Percentiles rank a stretch among this genome's conserved stretches.
Evolutionary conservation across 2,888 invertebrate genomes (phyloP).

Genomic region (Thera obeliscata): DNA sequence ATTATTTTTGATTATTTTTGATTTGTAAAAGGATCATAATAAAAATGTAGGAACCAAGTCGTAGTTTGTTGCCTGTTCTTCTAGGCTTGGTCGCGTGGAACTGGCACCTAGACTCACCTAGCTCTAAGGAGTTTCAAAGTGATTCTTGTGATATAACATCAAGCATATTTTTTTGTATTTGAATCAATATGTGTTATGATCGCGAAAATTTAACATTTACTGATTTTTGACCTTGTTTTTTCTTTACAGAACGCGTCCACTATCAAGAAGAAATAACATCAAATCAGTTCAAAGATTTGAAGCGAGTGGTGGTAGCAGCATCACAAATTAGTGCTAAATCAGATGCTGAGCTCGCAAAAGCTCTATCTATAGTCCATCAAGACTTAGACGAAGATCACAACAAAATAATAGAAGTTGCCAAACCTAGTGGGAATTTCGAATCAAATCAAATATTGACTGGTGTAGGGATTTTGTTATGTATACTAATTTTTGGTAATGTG

Average conservation of each 20-base stretch:
- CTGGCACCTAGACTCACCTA: no score
- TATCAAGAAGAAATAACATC: conserved; percentile 68
- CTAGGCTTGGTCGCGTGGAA: no score
- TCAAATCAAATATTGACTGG: conserved; percentile 70
- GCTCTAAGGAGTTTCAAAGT: no score
- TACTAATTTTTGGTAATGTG: conserved; percentile 68
- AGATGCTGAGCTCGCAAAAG: conserved; percentile 72
- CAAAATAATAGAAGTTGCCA: conserved; percentile 44
- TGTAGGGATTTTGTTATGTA: conserved; percentile 65
- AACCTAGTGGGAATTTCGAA: conserved; percentile 51
- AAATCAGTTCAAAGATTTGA: conserved; percentile 67
- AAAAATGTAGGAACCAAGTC: no score
- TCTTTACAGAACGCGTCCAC: conserved; percentile 67
- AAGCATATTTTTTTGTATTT: no score
- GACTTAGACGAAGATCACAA: conserved; percentile 69
- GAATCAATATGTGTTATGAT: no score
- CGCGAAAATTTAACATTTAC: no score
- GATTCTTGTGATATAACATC: no score
- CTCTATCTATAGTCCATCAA: conserved; percentile 69
- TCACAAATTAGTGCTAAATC: conserved; percentile 72
- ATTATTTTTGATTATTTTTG: no score
- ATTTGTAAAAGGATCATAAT: no score
- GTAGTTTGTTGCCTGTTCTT: no score
- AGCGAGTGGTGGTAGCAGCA: conserved; percentile 62
- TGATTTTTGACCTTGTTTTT: not conserved